phyloP scores from a whole-genome alignment of 2,888 invertebrate genomes.

The Scaptodrosophila latifasciaeformis region DNA sequence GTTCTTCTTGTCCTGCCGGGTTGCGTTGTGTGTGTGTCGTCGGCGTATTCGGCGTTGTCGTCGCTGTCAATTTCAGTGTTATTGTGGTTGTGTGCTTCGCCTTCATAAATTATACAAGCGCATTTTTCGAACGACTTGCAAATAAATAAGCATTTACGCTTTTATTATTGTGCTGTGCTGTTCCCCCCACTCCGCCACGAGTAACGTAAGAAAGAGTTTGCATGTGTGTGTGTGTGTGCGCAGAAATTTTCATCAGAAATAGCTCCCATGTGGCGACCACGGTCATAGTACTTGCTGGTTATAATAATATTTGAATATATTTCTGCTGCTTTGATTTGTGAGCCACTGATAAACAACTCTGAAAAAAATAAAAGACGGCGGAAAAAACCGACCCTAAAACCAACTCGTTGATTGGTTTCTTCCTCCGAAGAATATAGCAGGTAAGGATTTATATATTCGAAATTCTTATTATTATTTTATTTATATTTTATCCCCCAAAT shows the following conservation, averaged over 20 bases:
- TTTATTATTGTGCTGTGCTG: conserved; percentile 53
- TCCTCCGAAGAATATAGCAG: too few relatives aligned
- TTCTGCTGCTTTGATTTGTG: conserved; percentile 44
- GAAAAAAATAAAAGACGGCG: too few relatives aligned
- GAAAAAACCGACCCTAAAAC: too few relatives aligned
- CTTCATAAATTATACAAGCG: conserved; percentile 64
- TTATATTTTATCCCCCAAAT: too few relatives aligned
- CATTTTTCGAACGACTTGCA: conserved; percentile 53
- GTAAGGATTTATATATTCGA: too few relatives aligned
- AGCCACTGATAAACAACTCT: conserved; percentile 34
- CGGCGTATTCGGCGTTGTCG: conserved; percentile 5
- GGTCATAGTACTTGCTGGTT: conserved; percentile 8
- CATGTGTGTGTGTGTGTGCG: conserved; percentile 23
- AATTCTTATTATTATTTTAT: too few relatives aligned
- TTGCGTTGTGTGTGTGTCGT: conserved; percentile 16
- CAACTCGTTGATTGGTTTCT: too few relatives aligned
- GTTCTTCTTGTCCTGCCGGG: conserved; percentile 28
- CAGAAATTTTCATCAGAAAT: conserved; percentile 50
- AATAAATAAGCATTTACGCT: conserved; percentile 69
- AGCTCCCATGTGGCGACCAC: conserved; percentile 59
- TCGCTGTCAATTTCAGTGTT: background rate
- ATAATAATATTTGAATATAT: conserved; percentile 24
- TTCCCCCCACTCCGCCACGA: conserved; percentile 3
- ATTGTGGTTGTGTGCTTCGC: conserved; percentile 58
- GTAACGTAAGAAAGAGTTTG: too few relatives aligned